phyloP scores from a whole-genome alignment of 2,888 invertebrate genomes.

The Drosophila seclusa region DNA sequence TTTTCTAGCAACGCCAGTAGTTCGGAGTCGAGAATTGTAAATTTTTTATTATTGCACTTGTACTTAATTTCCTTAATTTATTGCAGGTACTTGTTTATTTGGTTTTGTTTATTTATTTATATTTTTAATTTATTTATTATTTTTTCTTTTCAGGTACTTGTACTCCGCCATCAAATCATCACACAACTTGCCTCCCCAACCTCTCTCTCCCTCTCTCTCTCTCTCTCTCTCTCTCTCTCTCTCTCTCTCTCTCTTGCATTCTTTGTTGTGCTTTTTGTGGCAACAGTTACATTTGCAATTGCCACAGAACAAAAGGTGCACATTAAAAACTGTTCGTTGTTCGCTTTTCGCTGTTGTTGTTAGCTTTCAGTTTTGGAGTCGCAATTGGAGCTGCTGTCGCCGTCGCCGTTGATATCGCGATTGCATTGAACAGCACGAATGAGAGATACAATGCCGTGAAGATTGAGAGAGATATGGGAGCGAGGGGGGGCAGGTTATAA shows the following conservation, averaged over 20 bases:
- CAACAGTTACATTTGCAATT: constrained; percentile 67
- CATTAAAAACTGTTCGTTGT: constrained; percentile 67
- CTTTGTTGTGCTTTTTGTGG: constrained; percentile 3
- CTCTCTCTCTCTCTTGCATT: neutral
- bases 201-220: no score
- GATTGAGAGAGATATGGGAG: neutral
- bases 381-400: constrained; percentile 22
- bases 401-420: constrained; percentile 40
- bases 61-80: no score
- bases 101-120: no score
- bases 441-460: neutral
- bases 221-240: no score
- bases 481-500: constrained; percentile 1
- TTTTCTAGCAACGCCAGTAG: no score
- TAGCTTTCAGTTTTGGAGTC: constrained; percentile 18
- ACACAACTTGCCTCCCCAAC: neutral
- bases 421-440: constrained; percentile 49
- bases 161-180: no score
- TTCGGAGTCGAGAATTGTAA: no score
- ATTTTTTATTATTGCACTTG: no score
- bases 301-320: constrained; percentile 78
- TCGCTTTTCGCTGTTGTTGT: constrained; percentile 23
- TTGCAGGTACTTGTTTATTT: no score
- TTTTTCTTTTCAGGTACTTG: no score
- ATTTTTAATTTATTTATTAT: no score